These are phyloP conservation scores for Pogonocichla stellata DNA, from an alignment of 2,113 vertebrate genomes.

Conservation along the genomic window DNA sequence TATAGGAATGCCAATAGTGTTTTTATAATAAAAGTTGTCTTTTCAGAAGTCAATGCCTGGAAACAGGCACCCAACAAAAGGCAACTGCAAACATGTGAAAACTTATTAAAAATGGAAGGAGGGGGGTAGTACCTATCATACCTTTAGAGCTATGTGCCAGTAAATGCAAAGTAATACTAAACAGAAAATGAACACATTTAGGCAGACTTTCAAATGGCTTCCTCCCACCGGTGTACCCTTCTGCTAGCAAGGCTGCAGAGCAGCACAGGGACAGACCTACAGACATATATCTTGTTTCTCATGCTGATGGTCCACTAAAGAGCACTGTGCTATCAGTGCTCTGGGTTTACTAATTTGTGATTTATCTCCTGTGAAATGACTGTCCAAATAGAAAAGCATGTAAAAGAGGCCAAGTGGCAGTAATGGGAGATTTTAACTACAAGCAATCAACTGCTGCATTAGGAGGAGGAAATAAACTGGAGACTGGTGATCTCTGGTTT, in stretches of 20 bases:
- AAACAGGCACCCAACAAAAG: background rate
- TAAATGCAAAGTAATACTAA: background rate
- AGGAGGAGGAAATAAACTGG: slow-evolving; percentile 7
- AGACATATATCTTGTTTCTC: background rate
- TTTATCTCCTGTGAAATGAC: slow-evolving; percentile 40
- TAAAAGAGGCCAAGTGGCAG: background rate
- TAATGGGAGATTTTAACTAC: slow-evolving; percentile 6
- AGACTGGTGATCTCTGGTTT: background rate
- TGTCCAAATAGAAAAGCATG: background rate
- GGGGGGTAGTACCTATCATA: background rate
- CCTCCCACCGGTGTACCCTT: background rate
- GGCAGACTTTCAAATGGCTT: background rate
- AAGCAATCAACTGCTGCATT: background rate
- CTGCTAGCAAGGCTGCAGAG: background rate
- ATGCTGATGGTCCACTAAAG: background rate
- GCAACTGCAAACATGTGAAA: background rate
- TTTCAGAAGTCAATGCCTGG: background rate
- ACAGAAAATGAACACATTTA: background rate
- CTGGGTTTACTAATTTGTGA: background rate
- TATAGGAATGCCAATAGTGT: background rate
- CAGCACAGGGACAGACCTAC: background rate
- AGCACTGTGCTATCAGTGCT: background rate
- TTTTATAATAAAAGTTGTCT: background rate
- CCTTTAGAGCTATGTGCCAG: background rate
- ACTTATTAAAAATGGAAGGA: background rate